Evolutionary conservation across 1,140 invertebrate species (phyloP).

Genomic region (Pararge aegeria): DNA sequence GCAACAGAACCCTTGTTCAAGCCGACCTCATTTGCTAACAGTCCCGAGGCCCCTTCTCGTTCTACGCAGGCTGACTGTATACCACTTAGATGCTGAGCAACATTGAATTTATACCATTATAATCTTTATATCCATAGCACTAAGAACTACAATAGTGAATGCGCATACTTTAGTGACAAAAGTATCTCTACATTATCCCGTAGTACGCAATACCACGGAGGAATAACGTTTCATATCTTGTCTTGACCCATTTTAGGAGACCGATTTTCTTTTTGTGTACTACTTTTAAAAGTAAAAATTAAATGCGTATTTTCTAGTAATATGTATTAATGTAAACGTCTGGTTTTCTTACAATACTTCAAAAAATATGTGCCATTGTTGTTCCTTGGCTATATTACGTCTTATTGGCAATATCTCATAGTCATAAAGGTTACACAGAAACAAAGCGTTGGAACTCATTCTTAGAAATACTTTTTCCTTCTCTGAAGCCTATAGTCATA

Average conservation of each 20-base stretch:
- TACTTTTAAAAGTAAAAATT: constrained; percentile 6
- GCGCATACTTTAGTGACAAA: constrained; percentile 1
- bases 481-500: no score
- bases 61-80: constrained; percentile 2
- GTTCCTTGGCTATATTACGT: no score
- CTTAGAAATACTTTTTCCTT: no score
- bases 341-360: no score
- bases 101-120: constrained; percentile 13
- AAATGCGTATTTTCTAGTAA: no score
- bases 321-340: no score
- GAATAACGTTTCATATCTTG: constrained; percentile 21
- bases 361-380: no score
- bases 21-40: constrained; percentile 30
- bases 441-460: no score
- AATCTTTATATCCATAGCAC: constrained; percentile 13
- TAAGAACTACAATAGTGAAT: constrained; percentile 20
- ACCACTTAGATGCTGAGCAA: constrained; percentile 5
- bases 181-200: constrained; percentile 13
- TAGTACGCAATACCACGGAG: constrained; percentile 12
- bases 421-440: no score
- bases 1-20: constrained; percentile 23
- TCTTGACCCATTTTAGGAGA: constrained; percentile 24
- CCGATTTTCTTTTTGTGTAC: constrained; percentile 11
- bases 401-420: no score
- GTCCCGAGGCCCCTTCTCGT: constrained; percentile 24